These are phyloP conservation scores for Drosophila meridionalis DNA, from an alignment of 2,888 invertebrate genomes.

Conservation along the genomic window DNA sequence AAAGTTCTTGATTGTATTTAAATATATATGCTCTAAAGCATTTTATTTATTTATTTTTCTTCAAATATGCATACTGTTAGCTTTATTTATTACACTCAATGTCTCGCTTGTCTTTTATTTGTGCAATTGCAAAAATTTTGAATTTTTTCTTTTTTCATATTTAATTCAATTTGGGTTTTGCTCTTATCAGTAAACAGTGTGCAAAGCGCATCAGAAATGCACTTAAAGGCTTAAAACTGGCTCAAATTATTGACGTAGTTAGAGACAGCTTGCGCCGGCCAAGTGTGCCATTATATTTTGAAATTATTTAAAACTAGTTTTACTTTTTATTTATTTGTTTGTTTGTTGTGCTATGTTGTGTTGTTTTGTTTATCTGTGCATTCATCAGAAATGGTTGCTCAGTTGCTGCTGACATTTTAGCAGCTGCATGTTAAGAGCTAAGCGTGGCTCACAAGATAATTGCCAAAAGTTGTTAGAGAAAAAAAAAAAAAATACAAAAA, in stretches of 20 bases:
- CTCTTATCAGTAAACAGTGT: slow-evolving; percentile 3
- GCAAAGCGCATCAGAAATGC: slow-evolving; percentile 38
- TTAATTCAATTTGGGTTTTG: not conserved
- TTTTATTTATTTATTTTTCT: not conserved
- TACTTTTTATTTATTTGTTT: slow-evolving; percentile 5
- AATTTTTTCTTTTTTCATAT: not conserved
- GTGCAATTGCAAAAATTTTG: slow-evolving; percentile 1
- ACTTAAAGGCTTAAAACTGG: slow-evolving; percentile 65
- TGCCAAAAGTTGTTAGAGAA: slow-evolving; percentile 78
- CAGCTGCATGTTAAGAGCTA: slow-evolving; percentile 45
- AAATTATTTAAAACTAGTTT: slow-evolving; percentile 29
- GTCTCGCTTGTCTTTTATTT: slow-evolving; percentile 1
- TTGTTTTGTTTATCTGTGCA: slow-evolving; percentile 30
- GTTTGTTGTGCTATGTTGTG: not conserved
- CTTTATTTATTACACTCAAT: not conserved
- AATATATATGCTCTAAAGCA: not conserved
- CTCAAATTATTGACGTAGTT: slow-evolving; percentile 63
- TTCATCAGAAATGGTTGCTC: slow-evolving; percentile 33
- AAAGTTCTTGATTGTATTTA: not conserved
- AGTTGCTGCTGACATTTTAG: slow-evolving; percentile 54
- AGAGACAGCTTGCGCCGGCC: slow-evolving; percentile 10
- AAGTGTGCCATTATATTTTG: slow-evolving; percentile 25
- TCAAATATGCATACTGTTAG: not conserved
- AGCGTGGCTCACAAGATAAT: slow-evolving; percentile 76
- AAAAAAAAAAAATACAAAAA: slow-evolving; percentile 48